Percentiles rank a stretch among this genome's conserved stretches.
phyloP scores from a whole-genome alignment of 1,140 invertebrate species.

The Leptopilina clavipes region DNA sequence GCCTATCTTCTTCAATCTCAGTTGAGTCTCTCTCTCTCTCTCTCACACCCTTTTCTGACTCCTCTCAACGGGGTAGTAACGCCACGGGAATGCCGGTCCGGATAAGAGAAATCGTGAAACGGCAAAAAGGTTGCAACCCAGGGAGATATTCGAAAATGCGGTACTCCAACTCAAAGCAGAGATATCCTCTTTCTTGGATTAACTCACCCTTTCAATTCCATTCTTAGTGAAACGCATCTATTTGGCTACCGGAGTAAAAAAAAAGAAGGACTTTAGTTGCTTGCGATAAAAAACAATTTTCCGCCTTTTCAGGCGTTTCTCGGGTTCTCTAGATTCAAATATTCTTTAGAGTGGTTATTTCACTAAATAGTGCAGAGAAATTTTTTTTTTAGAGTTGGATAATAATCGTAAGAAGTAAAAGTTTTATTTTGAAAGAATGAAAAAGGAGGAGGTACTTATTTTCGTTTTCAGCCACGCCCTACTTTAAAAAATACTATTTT shows the following conservation, averaged over 20 bases:
- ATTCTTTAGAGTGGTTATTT: too few species aligned
- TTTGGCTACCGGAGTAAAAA: background rate
- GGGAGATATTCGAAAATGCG: conserved; percentile 23
- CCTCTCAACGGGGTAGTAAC: conserved; percentile 20
- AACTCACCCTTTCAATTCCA: conserved; percentile 9
- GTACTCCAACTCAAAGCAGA: conserved; percentile 16
- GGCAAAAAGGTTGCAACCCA: conserved; percentile 20
- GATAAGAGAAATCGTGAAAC: conserved; percentile 34
- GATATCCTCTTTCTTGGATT: background rate
- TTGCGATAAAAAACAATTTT: background rate
- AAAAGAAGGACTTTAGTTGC: background rate
- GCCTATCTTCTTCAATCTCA: conserved; percentile 29
- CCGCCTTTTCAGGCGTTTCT: background rate
- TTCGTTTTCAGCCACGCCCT: too few species aligned
- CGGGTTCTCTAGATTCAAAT: background rate
- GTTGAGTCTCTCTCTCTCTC: background rate
- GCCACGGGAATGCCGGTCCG: conserved; percentile 25
- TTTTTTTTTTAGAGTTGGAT: too few species aligned
- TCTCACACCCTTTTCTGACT: background rate
- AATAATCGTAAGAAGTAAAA: too few species aligned
- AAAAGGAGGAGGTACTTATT: too few species aligned
- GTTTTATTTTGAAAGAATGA: too few species aligned
- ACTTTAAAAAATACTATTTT: too few species aligned
- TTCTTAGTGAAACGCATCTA: conserved; percentile 15
- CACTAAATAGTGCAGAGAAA: too few species aligned